phyloP scores from a whole-genome alignment of 1,140 invertebrate genomes.

The Drosophila biarmipes region DNA sequence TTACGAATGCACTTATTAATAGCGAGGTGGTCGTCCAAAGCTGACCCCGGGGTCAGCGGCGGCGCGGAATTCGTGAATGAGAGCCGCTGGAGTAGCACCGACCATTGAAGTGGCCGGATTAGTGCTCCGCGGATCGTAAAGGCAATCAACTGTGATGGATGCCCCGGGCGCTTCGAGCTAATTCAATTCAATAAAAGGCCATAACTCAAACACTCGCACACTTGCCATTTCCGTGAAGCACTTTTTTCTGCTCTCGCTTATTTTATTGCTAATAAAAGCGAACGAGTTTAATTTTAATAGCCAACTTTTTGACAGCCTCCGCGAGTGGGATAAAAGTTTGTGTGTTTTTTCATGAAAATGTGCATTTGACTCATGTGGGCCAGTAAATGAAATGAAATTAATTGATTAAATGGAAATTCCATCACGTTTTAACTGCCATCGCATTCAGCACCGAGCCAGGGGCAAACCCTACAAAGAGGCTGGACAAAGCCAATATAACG shows the following conservation, averaged over 20 bases:
- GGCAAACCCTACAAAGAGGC: slow-evolving; percentile 1
- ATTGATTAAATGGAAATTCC: slow-evolving; percentile 70
- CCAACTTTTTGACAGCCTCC: slow-evolving; percentile 38
- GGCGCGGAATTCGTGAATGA: slow-evolving; percentile 29
- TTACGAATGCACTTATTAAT: slow-evolving; percentile 65
- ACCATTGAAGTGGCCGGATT: slow-evolving; percentile 4
- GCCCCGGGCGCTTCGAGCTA: slow-evolving; percentile 43
- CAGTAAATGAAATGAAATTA: slow-evolving; percentile 72
- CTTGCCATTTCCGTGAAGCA: slow-evolving; percentile 7
- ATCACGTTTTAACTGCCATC: slow-evolving; percentile 71
- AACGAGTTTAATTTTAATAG: slow-evolving; percentile 55
- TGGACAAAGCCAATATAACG: slow-evolving; percentile 9
- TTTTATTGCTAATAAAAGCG: slow-evolving; percentile 48
- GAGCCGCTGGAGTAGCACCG: slow-evolving; percentile 3
- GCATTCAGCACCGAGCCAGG: slow-evolving; percentile 27
- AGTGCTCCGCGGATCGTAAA: slow-evolving; percentile 21
- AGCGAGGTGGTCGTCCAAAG: slow-evolving; percentile 24
- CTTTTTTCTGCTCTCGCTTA: slow-evolving; percentile 8
- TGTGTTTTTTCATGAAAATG: slow-evolving; percentile 6
- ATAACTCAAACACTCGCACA: slow-evolving; percentile 29
- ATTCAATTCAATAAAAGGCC: slow-evolving; percentile 51
- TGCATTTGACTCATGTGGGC: slow-evolving; percentile 51
- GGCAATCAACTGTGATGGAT: slow-evolving; percentile 26
- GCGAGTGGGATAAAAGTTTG: slow-evolving; percentile 12
- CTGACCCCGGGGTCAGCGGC: slow-evolving; percentile 18